Conservation (phyloP, 2,797 vertebrate genomes). For the Alca torda region DNA sequence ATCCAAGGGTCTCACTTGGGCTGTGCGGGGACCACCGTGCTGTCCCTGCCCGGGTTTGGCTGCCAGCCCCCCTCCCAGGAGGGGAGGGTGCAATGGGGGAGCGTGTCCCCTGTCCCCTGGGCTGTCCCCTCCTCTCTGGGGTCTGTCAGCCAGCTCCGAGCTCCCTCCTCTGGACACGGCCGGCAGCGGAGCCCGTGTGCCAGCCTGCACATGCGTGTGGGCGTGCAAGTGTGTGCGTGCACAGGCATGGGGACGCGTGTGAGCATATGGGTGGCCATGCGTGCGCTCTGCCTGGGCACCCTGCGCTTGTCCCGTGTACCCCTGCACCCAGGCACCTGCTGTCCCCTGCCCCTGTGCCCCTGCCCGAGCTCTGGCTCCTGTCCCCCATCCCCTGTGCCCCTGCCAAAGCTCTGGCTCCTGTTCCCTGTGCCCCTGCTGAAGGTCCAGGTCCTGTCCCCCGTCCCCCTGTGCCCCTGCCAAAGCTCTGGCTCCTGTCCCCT, state of each 20-base stretch:
- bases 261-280: background rate
- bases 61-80: background rate
- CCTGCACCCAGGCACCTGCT: background rate
- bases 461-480: background rate
- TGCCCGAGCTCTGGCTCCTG: background rate
- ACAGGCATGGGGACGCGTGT: accelerated
- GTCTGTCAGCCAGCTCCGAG: background rate
- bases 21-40: accelerated
- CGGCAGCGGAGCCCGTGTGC: background rate
- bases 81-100: accelerated
- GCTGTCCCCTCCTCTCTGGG: background rate
- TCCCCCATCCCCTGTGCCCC: background rate
- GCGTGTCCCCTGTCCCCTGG: background rate
- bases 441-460: background rate
- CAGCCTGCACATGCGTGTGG: background rate
- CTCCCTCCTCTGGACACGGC: background rate
- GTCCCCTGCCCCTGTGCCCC: background rate
- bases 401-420: accelerated
- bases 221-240: no score
- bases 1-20: background rate
- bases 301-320: no score
- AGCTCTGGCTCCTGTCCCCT: background rate
- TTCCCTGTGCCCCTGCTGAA: no score
- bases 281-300: no score
- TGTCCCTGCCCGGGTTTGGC: background rate